These are phyloP conservation scores for Erebia epiphron DNA, from an alignment of 2,888 invertebrate genomes.

Conservation along the genomic window DNA sequence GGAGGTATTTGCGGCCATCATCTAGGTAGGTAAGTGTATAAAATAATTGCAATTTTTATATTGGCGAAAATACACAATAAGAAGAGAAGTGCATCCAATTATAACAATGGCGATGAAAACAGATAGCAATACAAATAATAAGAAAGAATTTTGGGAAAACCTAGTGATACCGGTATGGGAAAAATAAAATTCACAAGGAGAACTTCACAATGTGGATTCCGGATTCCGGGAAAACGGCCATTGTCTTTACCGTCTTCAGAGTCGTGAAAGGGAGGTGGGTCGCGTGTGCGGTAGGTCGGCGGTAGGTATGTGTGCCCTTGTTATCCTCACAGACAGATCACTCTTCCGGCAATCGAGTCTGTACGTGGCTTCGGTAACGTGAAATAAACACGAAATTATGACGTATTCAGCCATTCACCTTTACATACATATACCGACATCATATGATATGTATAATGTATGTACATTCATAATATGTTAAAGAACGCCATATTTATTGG, in stretches of 20 bases:
- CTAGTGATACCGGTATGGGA: neutral
- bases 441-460: too few species aligned
- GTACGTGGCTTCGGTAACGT: constrained; percentile 1
- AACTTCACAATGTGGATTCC: neutral
- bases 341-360: constrained; percentile 11
- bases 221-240: neutral
- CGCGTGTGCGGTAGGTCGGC: constrained; percentile 1
- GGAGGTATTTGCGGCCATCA: too few species aligned
- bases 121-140: neutral
- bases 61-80: too few species aligned
- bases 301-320: constrained; percentile 9
- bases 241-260: neutral
- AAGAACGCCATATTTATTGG: neutral
- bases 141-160: constrained; percentile 5
- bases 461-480: neutral
- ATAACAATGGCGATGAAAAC: too few species aligned
- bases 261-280: constrained; percentile 1
- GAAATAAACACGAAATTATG: constrained; percentile 12
- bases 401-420: neutral
- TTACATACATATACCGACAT: neutral
- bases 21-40: too few species aligned
- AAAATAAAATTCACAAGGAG: neutral
- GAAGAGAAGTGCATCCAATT: too few species aligned
- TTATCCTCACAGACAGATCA: constrained; percentile 9
- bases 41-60: too few species aligned